Evolutionary conservation across 2,888 invertebrate genomes (phyloP).

Genomic region (Abrostola tripartita): DNA sequence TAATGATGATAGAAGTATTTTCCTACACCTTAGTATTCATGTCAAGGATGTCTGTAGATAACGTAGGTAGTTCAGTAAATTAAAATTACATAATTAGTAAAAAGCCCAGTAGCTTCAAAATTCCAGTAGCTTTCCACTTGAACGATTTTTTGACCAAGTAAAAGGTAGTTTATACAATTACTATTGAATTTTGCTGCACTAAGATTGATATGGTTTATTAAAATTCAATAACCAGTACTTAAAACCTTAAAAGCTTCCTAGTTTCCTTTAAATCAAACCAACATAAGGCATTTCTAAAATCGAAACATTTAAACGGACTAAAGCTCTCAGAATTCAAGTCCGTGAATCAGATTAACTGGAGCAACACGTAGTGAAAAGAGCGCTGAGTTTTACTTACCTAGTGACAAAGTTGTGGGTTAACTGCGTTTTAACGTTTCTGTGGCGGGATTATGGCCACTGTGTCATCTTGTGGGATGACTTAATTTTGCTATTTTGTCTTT

Average conservation of each 20-base stretch:
- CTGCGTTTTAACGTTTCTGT: constrained; percentile 53
- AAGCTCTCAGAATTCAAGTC: constrained; percentile 28
- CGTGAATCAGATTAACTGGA: constrained; percentile 39
- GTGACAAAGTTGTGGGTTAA: constrained; percentile 56
- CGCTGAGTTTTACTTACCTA: constrained; percentile 23
- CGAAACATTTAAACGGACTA: constrained; percentile 28
- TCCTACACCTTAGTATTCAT: too few species aligned
- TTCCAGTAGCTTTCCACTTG: too few species aligned
- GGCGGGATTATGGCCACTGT: constrained; percentile 32
- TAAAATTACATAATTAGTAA: too few species aligned
- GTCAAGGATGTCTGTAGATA: too few species aligned
- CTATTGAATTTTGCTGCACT: too few species aligned
- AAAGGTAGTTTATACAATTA: too few species aligned
- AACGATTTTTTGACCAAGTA: too few species aligned
- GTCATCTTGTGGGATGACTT: constrained; percentile 43
- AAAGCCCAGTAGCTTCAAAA: too few species aligned
- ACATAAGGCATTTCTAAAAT: constrained; percentile 10
- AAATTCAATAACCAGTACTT: neutral
- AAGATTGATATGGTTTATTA: too few species aligned
- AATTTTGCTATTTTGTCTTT: constrained; percentile 35
- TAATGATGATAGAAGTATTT: too few species aligned
- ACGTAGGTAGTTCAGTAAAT: too few species aligned
- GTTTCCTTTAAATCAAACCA: constrained; percentile 6
- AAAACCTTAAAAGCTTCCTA: too few species aligned
- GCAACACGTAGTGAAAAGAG: constrained; percentile 49